phyloP scores from a whole-genome alignment of 2,113 vertebrate genomes.

The Panthera tigris region DNA sequence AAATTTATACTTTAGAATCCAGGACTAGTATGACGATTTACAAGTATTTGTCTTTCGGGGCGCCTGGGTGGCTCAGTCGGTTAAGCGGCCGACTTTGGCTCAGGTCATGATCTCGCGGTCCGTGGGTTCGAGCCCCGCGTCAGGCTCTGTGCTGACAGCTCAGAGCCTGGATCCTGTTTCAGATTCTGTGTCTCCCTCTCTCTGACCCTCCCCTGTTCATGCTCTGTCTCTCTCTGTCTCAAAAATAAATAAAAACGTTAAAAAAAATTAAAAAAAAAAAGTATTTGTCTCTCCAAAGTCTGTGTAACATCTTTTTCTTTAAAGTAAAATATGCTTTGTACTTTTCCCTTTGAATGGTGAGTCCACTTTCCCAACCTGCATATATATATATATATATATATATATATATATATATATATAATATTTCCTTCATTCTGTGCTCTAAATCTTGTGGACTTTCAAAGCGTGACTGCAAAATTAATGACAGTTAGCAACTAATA shows the following conservation, averaged over 20 bases:
- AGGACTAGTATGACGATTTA: neutral
- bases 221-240: no score
- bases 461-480: conserved; percentile 63
- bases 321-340: conserved; percentile 10
- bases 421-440: neutral
- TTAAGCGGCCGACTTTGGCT: no score
- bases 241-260: no score
- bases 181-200: no score
- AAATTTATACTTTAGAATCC: neutral
- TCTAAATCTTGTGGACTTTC: conserved; percentile 58
- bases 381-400: neutral
- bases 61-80: no score
- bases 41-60: neutral
- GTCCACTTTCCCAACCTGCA: neutral
- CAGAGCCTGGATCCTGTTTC: no score
- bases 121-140: no score
- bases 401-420: neutral
- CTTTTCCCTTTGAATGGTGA: neutral
- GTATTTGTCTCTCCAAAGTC: neutral
- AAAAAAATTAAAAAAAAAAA: neutral
- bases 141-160: no score
- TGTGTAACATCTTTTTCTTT: neutral
- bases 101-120: no score
- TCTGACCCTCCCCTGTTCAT: no score
- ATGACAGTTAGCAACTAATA: conserved; percentile 45